These are phyloP conservation scores for Euzophera pinguis DNA, from an alignment of 2,888 invertebrate genomes.

Conservation along the genomic window DNA sequence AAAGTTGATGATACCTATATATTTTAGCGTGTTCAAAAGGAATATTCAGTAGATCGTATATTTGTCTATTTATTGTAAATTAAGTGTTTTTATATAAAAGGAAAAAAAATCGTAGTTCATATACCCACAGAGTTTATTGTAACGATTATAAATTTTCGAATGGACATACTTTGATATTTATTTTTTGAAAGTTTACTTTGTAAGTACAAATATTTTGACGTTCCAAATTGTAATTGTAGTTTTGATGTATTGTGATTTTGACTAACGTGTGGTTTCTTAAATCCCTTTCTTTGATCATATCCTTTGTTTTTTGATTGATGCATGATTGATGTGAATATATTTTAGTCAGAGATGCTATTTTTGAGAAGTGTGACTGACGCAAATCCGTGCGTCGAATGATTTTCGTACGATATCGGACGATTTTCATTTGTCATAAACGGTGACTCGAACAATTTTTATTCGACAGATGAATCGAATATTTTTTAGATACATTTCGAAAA, in stretches of 20 bases:
- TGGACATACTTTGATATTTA: conserved; percentile 23
- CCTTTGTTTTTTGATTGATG: too few relatives aligned
- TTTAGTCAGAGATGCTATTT: too few relatives aligned
- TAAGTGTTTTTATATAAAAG: conserved; percentile 71
- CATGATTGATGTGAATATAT: too few relatives aligned
- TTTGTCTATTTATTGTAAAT: conserved; percentile 20
- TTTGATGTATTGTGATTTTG: conserved; percentile 9
- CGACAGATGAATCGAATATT: too few relatives aligned
- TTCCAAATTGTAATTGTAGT: conserved; percentile 19
- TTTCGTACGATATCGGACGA: too few relatives aligned
- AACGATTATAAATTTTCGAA: conserved; percentile 26
- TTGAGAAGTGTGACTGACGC: too few relatives aligned
- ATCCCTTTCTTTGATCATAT: neutral
- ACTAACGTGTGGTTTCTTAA: neutral
- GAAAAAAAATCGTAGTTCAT: conserved; percentile 58
- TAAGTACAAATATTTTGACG: conserved; percentile 12
- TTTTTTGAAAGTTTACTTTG: conserved; percentile 25
- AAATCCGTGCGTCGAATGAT: too few relatives aligned
- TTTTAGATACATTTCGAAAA: too few relatives aligned
- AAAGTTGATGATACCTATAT: neutral
- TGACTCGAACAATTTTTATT: too few relatives aligned
- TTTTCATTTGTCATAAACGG: too few relatives aligned
- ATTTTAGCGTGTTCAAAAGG: conserved; percentile 30
- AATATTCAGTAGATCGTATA: conserved; percentile 3
- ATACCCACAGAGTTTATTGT: conserved; percentile 55